Percentiles rank a stretch among this genome's conserved stretches.
These are phyloP conservation scores for Myripristis jacobus DNA, from an alignment of 2,797 vertebrate species.

Conservation along the genomic window DNA sequence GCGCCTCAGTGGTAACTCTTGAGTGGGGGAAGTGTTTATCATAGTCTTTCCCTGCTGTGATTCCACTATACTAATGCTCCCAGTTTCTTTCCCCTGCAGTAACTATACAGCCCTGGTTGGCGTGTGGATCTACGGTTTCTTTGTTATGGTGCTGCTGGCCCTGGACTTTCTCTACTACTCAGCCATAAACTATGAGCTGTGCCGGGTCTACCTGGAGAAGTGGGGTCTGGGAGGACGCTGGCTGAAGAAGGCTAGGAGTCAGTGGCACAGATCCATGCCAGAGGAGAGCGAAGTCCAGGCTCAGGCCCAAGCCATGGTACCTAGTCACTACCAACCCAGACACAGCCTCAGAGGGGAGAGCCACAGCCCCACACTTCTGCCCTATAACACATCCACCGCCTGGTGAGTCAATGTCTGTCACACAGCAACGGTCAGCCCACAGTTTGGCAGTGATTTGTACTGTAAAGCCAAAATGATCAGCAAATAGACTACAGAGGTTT, in stretches of 20 bases:
- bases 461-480: conserved; percentile 20
- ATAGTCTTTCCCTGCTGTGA: conserved; percentile 38
- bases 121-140: conserved; percentile 99
- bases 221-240: conserved; percentile 96
- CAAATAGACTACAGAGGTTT: not conserved
- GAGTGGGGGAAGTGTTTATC: conserved; percentile 51
- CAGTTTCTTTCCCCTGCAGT: conserved; percentile 76
- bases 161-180: conserved; percentile 98
- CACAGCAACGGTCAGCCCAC: not conserved
- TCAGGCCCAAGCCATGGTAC: conserved; percentile 75
- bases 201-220: conserved; percentile 93
- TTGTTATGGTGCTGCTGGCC: conserved; percentile 93
- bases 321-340: conserved; percentile 80
- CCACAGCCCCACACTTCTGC: conserved; percentile 89
- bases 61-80: conserved; percentile 42
- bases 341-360: conserved; percentile 88
- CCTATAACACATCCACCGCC: conserved; percentile 93
- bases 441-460: not conserved
- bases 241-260: conserved; percentile 91
- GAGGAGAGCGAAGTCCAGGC: conserved; percentile 79
- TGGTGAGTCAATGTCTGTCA: conserved; percentile 84
- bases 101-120: conserved; percentile 97
- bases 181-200: conserved; percentile 97
- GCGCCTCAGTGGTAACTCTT: conserved; percentile 38
- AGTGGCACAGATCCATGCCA: conserved; percentile 87